A percentile compares a stretch with the other conserved stretches of the same genome.
phyloP scores from a whole-genome alignment of 2,113 vertebrate genomes.

The Entelurus aequoreus region DNA sequence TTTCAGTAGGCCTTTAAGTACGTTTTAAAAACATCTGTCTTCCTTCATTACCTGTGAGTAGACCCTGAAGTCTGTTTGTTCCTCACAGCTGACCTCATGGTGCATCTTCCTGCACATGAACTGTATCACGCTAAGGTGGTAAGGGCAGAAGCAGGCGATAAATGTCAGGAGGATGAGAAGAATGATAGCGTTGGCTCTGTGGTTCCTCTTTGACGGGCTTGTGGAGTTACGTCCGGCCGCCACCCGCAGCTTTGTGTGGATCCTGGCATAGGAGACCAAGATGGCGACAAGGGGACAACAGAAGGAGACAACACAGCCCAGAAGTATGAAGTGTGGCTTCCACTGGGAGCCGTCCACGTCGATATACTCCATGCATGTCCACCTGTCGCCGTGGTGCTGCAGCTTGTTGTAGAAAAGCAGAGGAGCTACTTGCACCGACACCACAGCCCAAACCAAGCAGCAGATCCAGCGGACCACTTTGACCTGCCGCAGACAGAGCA shows the following conservation, averaged over 20 bases:
- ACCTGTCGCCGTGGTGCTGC: constrained; percentile 40
- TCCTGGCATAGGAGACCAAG: constrained; percentile 72
- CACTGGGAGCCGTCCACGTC: constrained; percentile 61
- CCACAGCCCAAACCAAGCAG: constrained; percentile 72
- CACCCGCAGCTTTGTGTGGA: constrained; percentile 74
- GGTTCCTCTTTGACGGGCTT: constrained; percentile 61
- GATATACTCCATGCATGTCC: constrained; percentile 81
- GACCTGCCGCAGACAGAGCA: constrained; percentile 55
- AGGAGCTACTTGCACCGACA: constrained; percentile 64
- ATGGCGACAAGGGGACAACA: constrained; percentile 73
- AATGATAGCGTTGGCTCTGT: constrained; percentile 72
- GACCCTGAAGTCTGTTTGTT: constrained; percentile 74
- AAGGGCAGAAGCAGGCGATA: constrained; percentile 77
- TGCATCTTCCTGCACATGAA: constrained; percentile 71
- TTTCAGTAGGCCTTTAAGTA: too few species aligned
- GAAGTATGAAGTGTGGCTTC: constrained; percentile 70
- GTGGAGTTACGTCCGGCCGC: constrained; percentile 66
- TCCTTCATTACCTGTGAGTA: constrained; percentile 73
- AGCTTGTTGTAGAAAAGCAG: constrained; percentile 71
- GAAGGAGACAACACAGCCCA: constrained; percentile 72
- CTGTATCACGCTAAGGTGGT: constrained; percentile 78
- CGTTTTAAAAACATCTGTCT: too few species aligned
- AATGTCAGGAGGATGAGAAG: constrained; percentile 75
- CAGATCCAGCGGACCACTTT: constrained; percentile 66
- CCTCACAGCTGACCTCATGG: constrained; percentile 57